Evolutionary conservation across 2,888 invertebrate species (phyloP), one percentile per base, ranked within the genome.

Genomic region (Folsomia manolachei): DNA sequence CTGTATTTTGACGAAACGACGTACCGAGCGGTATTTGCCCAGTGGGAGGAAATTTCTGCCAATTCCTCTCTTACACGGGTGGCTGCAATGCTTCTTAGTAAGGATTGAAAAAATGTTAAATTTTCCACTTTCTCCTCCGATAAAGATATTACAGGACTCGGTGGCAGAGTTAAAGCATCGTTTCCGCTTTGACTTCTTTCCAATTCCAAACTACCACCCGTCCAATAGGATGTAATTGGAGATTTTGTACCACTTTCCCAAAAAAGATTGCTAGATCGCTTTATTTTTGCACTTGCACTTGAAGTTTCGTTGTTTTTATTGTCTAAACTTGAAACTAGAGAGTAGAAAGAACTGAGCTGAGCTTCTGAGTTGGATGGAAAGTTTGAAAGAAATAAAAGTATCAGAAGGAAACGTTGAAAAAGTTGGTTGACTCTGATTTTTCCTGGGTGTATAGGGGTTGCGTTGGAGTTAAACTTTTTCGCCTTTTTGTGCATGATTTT

Each of bases 1-100:
- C 52, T 60, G 23, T 71, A 69, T 66, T 71, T 71, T 51, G 63
- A 70, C 24, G 51, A 18, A 21, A 64, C 63, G 7, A 71, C 27
- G 60, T 52, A 68, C 51, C 69, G 71, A 25, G 74, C 74, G 25
- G 71, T 27, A 25, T 27, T 7, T 1, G 74, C 69, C 74, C 74
- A 74, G 14, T 69, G 39, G 0, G 11, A 26, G 7, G 74, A 68
- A 14, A 69, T 21, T 2, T 53, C 26, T 24, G 74, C 74, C 53
- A 74, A 60, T 60, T 66, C 60, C 53, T 74, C 66, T 24, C 61
- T 69, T 7, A 71, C 63, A 26, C 53, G 51, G 9, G n/a, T n/a
- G 4, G 69, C 69, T 63, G 74, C 74, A 24, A 52, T 63, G 18
- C 25, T 63, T 25, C n/a, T 19, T 9, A 63, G 26, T n/a, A 63